A percentile compares a stretch with the other conserved stretches of the same genome.
Evolutionary conservation across 92 coral and sea anemone genomes (phyloP).

Genomic region (Pocillopora meandrina): DNA sequence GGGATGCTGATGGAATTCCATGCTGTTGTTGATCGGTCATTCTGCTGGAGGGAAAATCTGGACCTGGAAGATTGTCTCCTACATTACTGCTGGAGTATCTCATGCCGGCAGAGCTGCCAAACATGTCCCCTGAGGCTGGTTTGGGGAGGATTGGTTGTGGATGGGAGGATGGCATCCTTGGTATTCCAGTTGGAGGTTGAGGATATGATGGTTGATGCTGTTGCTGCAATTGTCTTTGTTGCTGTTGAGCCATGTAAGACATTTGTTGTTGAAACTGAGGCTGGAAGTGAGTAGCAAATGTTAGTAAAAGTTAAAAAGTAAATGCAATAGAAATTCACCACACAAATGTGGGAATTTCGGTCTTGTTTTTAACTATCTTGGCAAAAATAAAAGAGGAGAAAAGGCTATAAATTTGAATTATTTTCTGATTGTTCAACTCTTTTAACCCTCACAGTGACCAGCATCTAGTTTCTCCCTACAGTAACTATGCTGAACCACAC

Average conservation of each 20-base stretch:
- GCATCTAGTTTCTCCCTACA: too few species aligned
- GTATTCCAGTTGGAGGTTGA: constrained; percentile 58
- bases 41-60: constrained; percentile 66
- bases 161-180: constrained; percentile 73
- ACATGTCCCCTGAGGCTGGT: constrained; percentile 79
- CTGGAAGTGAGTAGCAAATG: background rate
- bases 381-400: too few species aligned
- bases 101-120: constrained; percentile 44
- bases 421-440: too few species aligned
- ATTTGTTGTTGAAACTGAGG: constrained; percentile 70
- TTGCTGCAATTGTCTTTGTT: constrained; percentile 48
- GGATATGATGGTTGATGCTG: constrained; percentile 63
- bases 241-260: constrained; percentile 59
- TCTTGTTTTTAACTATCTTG: too few species aligned
- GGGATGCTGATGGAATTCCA: constrained; percentile 45
- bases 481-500: too few species aligned
- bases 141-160: constrained; percentile 93
- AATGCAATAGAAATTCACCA: constrained; percentile 4
- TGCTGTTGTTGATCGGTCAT: constrained; percentile 64
- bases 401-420: too few species aligned
- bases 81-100: constrained; percentile 62
- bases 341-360: background rate
- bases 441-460: too few species aligned
- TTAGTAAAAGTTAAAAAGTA: background rate
- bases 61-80: constrained; percentile 20